Base-by-base conservation (phyloP, 2,797 vertebrate genomes). In the Cyclopterus lumpus region DNA sequence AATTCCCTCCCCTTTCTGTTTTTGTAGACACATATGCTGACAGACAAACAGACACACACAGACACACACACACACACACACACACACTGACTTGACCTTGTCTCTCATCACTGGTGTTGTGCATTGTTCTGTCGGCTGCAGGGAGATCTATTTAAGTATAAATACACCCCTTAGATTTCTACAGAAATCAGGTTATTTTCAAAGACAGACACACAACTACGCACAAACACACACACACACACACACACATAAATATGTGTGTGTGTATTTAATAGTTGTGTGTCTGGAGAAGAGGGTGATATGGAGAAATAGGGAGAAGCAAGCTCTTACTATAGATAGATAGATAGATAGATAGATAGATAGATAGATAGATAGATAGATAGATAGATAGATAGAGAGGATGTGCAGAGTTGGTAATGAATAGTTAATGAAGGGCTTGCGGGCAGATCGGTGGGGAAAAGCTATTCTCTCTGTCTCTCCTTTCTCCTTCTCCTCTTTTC, bases 351-450 rank as follows among this genome's bases (percentile, higher is more conserved):
- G 82, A 86, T 83, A 81, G 89, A 85, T 78, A 82, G 84, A 82
- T 81, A 87, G 82, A 88, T 83, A 85, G 79, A 83, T 73, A 73
- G 86, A 90, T 73, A 84, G 83, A 84, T 83, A 80, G 83, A 83
- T 72, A 84, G 82, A 88, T 81, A 86, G 86, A 83, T 76, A 83
- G 82, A 84, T 62, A 72, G 61, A 38, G 38, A 88, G 77, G 65
- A 85, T 80, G 73, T 84, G 85, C 78, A 88, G 75, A 83, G 86
- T 88, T 86, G 71, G 71, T 89, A 87, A 92, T 92, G 83, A 92
- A 92, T 92, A 92, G 89, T 92, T 92, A 90, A 93, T 93, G 89
- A 92, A 88, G 85, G 77, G 88, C 93, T 94, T 83, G 92, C 81
- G 80, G 94, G 92, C 91, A 93, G 84, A 94, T 84, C 58, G 80